Evolutionary conservation across 2,113 vertebrate genomes (phyloP), one percentile per base, ranked within the genome.

Genomic region (Xenotilapia flavipinnis): DNA sequence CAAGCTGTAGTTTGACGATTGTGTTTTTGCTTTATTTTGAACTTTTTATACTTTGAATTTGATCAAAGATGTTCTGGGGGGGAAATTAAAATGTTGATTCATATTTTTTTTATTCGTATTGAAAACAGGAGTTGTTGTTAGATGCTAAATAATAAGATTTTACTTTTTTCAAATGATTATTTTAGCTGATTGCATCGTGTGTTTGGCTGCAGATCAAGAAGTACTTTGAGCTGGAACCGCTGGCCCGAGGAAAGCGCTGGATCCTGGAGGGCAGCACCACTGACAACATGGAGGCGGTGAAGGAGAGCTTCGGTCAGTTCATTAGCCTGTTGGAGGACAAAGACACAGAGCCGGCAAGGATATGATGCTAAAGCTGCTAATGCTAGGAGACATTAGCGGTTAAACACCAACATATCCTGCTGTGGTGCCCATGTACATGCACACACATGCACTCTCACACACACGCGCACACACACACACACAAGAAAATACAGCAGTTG

Each of bases 161-260:
- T 28, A 28, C 26, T 26, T 47, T 47, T 28, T 47, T 47, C 9
- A 36, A n/a, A 65, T 65, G 26, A 19, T 28, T 75, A 19, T 49
- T 81, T 42, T 15, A 42, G 58, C 80, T 70, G 19, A 80, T 45
- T 56, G 15, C 14, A 8, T 13, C 86, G 51, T 56, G 19, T 85
- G 82, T 87, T 83, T 82, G 60, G 5, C 14, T n/a, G 9, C 93
- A 99, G 99, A 97, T 99, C 80, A 98, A 98, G 96, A 99, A 99
- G 90, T 99, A 99, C 93, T 98, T 99, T 92, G 99, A 99, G 96
- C 97, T 99, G 95, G 98, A 99, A 95, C 98, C 98, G 5, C 97
- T 99, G 94, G 98, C 98, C 68, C 95, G 97, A 84, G 98, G 98
- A 81, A 99, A 99, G 91, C 97, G 97, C 89, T 99, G 98, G 99